A percentile compares a stretch with the other conserved stretches of the same genome.
These are phyloP conservation scores for Spea hammondii DNA, from an alignment of 2,797 vertebrate species.

Conservation along the genomic window DNA sequence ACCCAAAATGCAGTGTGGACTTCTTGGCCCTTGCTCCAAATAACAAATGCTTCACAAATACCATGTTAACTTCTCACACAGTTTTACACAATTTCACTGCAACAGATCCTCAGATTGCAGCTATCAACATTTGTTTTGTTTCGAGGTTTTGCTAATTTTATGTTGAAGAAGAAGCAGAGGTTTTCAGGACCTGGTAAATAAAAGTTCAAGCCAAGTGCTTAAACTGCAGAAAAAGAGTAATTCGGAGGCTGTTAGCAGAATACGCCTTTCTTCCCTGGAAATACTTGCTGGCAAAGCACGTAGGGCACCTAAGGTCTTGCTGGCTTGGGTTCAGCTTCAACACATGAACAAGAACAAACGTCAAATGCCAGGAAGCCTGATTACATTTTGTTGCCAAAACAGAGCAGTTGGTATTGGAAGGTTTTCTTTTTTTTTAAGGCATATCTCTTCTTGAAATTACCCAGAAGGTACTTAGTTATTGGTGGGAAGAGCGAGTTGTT, in stretches of 20 bases:
- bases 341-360: slow-evolving; percentile 5
- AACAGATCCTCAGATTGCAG: background rate
- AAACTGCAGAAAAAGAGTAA: slow-evolving; percentile 21
- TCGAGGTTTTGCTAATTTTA: background rate
- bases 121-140: background rate
- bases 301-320: slow-evolving; percentile 27
- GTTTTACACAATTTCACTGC: background rate
- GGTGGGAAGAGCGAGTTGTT: too few relatives aligned
- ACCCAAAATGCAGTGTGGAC: too few relatives aligned
- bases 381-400: too few relatives aligned
- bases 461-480: too few relatives aligned
- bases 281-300: background rate
- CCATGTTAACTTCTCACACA: too few relatives aligned
- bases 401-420: too few relatives aligned
- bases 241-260: slow-evolving; percentile 17
- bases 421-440: too few relatives aligned
- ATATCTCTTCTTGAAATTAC: too few relatives aligned
- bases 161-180: slow-evolving; percentile 7
- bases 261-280: slow-evolving; percentile 5
- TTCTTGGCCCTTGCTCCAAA: too few relatives aligned
- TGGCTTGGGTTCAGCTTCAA: background rate
- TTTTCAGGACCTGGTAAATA: slow-evolving; percentile 20
- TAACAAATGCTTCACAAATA: too few relatives aligned
- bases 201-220: slow-evolving; percentile 34
- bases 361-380: background rate